Evolutionary conservation across 1,140 invertebrate genomes (phyloP), one percentile per base, ranked within the genome.

Genomic region (Carposina sasakii): DNA sequence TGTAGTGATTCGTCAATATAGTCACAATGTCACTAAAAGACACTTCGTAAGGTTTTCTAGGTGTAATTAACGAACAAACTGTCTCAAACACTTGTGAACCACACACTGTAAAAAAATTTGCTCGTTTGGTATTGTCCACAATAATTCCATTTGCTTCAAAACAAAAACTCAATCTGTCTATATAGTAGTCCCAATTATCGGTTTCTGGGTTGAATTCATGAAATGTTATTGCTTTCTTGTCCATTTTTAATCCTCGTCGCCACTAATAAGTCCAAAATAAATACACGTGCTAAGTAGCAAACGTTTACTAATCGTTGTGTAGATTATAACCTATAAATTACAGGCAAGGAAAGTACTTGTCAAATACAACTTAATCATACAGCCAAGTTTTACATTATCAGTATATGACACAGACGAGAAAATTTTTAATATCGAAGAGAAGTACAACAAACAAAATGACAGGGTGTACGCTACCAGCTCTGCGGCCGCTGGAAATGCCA

Each of bases 51-150:
- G 54, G 28, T 41, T 51, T 54, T 52, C 28, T 49, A 13, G 61
- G 61, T 6, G 57, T 55, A 26, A 63, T 57, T 22, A 41, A 40
- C 51, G 3, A 65, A 37, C 8, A n/a, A n/a, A n/a, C n/a, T n/a
- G 50, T 65, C 24, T 65, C 54, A 26, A 47, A 64, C 17, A 60
- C 48, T 15, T 40, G 31, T 2, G 50, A 24, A 36, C 59, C 62
- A 48, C 55, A 65, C 15, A 59, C 55, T 3, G 59, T 60, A 21
- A 56, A 50, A 34, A 65, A 65, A 52, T 58, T 65, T 3, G 55
- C 50, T 10, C 49, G 22, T 61, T 58, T 49, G 8, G 17, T 44
- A 8, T 22, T 8, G 16, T 62, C 54, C 30, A n/a, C 9, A 10
- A 47, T 16, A 8, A 53, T 46, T 5, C 52, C 47, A 53, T 60